Evolutionary conservation across 1,140 invertebrate genomes (phyloP).

Genomic region (Brachystomella parvula): DNA sequence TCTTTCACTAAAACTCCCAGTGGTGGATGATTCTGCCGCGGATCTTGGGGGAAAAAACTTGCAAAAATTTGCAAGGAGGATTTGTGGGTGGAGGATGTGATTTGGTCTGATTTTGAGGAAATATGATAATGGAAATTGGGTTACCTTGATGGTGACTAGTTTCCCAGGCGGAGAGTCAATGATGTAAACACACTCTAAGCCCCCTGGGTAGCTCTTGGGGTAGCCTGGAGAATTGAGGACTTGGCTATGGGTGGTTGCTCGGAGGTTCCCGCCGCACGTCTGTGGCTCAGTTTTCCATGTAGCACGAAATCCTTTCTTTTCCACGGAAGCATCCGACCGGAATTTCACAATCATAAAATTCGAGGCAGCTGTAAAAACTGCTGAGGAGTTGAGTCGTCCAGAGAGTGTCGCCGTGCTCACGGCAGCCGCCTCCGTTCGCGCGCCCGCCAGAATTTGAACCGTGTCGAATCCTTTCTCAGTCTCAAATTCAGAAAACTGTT

Average conservation of each 20-base stretch:
- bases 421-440: conserved; percentile 86
- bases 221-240: conserved; percentile 80
- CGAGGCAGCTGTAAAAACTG: conserved; percentile 82
- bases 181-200: conserved; percentile 86
- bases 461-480: conserved; percentile 94
- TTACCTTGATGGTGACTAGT: conserved; percentile 74
- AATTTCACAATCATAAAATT: conserved; percentile 99
- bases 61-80: too few species aligned
- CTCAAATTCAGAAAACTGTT: conserved; percentile 91
- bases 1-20: too few species aligned
- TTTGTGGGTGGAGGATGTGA: too few species aligned
- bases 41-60: too few species aligned
- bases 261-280: conserved; percentile 71
- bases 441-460: conserved; percentile 89
- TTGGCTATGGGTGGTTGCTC: conserved; percentile 73
- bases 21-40: too few species aligned
- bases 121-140: background rate
- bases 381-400: conserved; percentile 73
- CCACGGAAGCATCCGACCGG: conserved; percentile 83
- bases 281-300: conserved; percentile 90
- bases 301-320: conserved; percentile 84
- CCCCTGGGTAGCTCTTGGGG: conserved; percentile 84
- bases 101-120: too few species aligned
- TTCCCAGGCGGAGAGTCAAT: conserved; percentile 78
- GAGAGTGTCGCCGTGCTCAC: conserved; percentile 84